These are phyloP conservation scores for Perccottus glenii DNA, from an alignment of 2,113 vertebrate species.

Conservation along the genomic window DNA sequence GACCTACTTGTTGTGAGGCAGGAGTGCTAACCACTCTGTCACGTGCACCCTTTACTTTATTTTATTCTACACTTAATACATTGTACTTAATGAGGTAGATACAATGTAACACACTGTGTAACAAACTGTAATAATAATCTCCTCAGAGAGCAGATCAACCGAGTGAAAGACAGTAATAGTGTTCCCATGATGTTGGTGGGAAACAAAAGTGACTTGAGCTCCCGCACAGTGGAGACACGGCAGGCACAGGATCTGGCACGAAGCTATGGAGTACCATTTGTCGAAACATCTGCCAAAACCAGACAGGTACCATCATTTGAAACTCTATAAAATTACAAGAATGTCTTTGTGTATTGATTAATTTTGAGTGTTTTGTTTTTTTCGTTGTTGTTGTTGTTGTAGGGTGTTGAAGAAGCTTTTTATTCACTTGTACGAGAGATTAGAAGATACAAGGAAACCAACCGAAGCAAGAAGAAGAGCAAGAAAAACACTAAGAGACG, in stretches of 20 bases:
- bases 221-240: constrained; percentile 80
- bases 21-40: too few species aligned
- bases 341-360: background rate
- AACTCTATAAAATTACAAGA: background rate
- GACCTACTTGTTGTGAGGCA: too few species aligned
- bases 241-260: constrained; percentile 85
- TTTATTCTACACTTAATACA: too few species aligned
- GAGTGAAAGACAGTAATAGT: constrained; percentile 88
- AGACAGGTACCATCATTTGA: constrained; percentile 78
- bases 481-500: constrained; percentile 85
- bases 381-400: constrained; percentile 23
- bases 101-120: too few species aligned
- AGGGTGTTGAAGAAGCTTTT: constrained; percentile 89
- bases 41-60: too few species aligned
- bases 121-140: too few species aligned
- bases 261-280: constrained; percentile 84
- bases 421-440: constrained; percentile 89
- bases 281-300: constrained; percentile 88
- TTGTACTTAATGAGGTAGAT: too few species aligned
- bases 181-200: constrained; percentile 88
- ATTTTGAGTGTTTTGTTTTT: background rate
- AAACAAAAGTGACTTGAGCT: constrained; percentile 85
- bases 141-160: constrained; percentile 86
- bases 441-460: constrained; percentile 86
- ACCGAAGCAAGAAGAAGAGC: constrained; percentile 87